Base-by-base conservation (phyloP, 2,797 vertebrate genomes). In the Sparidentex hasta region DNA sequence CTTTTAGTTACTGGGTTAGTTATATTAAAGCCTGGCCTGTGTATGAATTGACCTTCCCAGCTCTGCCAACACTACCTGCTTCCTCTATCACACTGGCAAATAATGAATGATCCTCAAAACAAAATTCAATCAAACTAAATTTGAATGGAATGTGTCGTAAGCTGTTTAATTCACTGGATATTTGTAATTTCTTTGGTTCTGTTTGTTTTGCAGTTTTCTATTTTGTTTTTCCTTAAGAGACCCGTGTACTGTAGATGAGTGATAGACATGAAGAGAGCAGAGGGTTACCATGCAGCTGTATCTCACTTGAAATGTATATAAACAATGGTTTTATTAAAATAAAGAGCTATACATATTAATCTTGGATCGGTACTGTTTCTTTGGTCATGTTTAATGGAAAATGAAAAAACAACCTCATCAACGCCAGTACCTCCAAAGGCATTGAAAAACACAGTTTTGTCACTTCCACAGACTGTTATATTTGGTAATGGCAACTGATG, bases 321-420 rank as follows among this genome's bases (percentile, higher is more conserved):
- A 87, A 87, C 66, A 91, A 90, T 91, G 91, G 90, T 96, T 97
- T 97, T 97, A 95, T 95, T 96, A 82, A 96, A 97, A 97, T 96
- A 96, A 97, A 97, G 91, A 94, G 67, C 81, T 93, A 90, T 93
- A 96, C 93, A 96, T 93, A 86, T 82, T 78, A 38, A 77, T 64
- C 21, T 50, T 1, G 21, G 12, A 51, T 13, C 16, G 8, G 9
- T 0, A 29, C 48, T 0, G 18, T n/a, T 11, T 55, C 23, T 71
- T 55, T 57, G 33, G 27, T 59, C 14, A 17, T 2, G 1, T 48
- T 59, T 17, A 11, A 14, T n/a, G 18, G 25, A 14, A 41, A 68
- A 59, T 4, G 23, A 43, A 33, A 33, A 33, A 33, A 27, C 27
- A 27, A 27, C 27, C 27, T 27, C 27, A 27, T 27, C 27, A 27